A percentile compares a stretch with the other conserved stretches of the same genome.
Evolutionary conservation across 2,797 vertebrate species (phyloP).

Genomic region (Propithecus deckenii): DNA sequence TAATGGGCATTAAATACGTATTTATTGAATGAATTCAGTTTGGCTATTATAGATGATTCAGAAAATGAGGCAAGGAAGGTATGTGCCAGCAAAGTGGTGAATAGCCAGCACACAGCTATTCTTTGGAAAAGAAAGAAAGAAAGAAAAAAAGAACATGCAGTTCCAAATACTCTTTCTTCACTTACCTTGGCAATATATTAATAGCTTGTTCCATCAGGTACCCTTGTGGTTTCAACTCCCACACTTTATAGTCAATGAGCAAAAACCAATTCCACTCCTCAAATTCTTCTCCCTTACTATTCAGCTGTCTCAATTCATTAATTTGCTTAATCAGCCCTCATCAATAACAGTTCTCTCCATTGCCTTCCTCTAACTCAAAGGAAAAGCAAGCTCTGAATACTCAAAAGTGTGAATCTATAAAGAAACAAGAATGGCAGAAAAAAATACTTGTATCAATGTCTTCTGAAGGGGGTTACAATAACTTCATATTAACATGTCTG

Average conservation of each 20-base stretch:
- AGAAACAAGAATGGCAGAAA: not conserved
- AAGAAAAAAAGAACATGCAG: not conserved
- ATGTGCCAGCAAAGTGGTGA: not conserved
- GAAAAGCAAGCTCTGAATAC: slow-evolving; percentile 60
- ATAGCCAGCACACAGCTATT: not conserved
- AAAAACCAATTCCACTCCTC: slow-evolving; percentile 60
- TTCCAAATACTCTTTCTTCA: slow-evolving; percentile 16
- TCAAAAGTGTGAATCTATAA: slow-evolving; percentile 48
- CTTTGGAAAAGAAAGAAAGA: not conserved
- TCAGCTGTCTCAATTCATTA: slow-evolving; percentile 65
- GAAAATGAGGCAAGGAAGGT: not conserved
- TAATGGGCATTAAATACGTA: not conserved
- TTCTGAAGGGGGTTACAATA: not conserved
- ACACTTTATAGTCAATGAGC: slow-evolving; percentile 62
- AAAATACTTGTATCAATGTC: not conserved
- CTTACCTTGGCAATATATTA: not conserved
- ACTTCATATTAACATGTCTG: slow-evolving; percentile 3
- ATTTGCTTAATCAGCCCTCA: slow-evolving; percentile 69
- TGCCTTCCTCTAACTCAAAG: slow-evolving; percentile 21
- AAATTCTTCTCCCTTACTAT: slow-evolving; percentile 56
- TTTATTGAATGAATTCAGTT: not conserved
- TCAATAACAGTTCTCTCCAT: slow-evolving; percentile 66
- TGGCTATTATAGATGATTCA: not conserved
- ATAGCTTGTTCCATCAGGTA: slow-evolving; percentile 2
- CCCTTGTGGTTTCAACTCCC: slow-evolving; percentile 45